Evolutionary conservation across 2,797 vertebrate genomes (phyloP).

Genomic region (Apogon hyalosoma): DNA sequence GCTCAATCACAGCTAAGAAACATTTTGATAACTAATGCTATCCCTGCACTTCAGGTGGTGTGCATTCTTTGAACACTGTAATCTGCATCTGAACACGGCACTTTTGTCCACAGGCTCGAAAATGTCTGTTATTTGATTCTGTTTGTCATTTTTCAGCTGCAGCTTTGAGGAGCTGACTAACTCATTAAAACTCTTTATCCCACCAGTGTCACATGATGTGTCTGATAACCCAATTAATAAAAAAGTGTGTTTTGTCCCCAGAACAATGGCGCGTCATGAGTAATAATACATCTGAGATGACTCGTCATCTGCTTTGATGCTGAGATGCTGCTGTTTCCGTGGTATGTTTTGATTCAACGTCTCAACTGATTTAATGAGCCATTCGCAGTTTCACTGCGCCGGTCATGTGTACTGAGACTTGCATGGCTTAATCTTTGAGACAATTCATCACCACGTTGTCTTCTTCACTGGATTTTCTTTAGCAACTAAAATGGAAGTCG

Average conservation of each 20-base stretch:
- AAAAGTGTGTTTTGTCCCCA: slow-evolving; percentile 1
- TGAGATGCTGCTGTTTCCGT: no score
- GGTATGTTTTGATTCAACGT: no score
- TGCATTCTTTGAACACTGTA: not conserved
- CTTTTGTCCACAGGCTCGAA: not conserved
- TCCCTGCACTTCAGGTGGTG: not conserved
- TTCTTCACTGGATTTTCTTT: no score
- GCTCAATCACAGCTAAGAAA: not conserved
- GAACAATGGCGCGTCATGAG: not conserved
- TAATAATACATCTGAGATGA: no score
- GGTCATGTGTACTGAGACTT: no score
- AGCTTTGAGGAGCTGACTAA: slow-evolving; percentile 9
- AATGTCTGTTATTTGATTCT: not conserved
- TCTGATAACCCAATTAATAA: slow-evolving; percentile 17
- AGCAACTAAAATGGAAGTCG: no score
- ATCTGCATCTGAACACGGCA: not conserved
- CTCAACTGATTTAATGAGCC: no score
- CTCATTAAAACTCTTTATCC: slow-evolving; percentile 34
- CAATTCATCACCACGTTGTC: no score
- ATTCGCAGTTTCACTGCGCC: no score
- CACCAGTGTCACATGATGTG: not conserved
- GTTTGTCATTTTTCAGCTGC: not conserved
- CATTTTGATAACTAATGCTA: slow-evolving; percentile 3
- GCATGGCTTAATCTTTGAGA: no score
- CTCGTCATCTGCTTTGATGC: no score